Base-by-base conservation (phyloP, 2,113 vertebrate genomes). In the Zapornia atra region DNA sequence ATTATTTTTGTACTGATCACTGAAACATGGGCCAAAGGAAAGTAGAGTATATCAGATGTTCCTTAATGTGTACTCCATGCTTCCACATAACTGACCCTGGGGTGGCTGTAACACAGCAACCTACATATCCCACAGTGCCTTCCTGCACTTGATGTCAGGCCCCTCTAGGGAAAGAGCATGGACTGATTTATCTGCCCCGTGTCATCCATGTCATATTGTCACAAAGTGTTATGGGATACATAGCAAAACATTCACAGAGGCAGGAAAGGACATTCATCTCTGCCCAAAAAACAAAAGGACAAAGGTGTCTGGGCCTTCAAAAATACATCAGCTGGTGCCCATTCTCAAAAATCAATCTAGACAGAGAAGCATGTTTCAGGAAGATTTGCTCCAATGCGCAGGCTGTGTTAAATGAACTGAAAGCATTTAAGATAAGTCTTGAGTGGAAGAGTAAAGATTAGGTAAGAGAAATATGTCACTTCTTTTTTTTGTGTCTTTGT, bases 201-300 rank as follows among this genome's bases (percentile, higher is more conserved):
- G 60, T 54, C 71, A 72, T 57, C 46, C 22, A 24, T 50, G 50
- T 88, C 88, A 92, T 64, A 33, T 88, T 95, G 85, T 93, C 94
- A 94, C 44, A 82, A 93, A 77, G 5, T 19, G 34, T 93, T 95
- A 90, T 0, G 7, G 53, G 48, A 90, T 65, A 59, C 10, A 28
- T 9, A 15, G 50, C 46, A 81, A 77, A 92, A 22, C 26, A 96
- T 81, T 91, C 48, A 44, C 42, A 56, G 3, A 76, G 86, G 69
- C 91, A 96, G 83, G 61, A 92, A 95, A 95, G 89, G 91, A 71
- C 81, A 31, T 82, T 92, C 48, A 11, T 84, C 29, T 6, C 14
- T 86, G 38, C 38, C 69, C 38, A n/a, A 81, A 54, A 42, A 75
- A 50, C 26, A 60, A 77, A 66, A 33, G 12, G 20, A 86, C 1